Evolutionary conservation across 2,888 invertebrate genomes (phyloP).

Genomic region (Lasioglossum zephyrum): DNA sequence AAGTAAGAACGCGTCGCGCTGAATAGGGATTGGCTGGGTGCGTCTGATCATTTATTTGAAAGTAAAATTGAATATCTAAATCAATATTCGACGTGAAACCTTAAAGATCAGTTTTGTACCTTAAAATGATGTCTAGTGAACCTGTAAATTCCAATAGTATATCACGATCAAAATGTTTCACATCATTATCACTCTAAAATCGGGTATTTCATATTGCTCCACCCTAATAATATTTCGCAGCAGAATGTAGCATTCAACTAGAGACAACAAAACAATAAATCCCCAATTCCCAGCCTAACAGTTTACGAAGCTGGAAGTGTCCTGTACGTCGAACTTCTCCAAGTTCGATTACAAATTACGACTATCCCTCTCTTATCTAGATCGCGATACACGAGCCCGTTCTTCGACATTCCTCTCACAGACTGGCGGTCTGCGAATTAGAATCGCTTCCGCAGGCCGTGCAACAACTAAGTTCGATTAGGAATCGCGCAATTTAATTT

Average conservation of each 20-base stretch:
- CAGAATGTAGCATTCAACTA: neutral
- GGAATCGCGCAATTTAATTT: conserved; percentile 2
- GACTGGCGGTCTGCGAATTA: neutral
- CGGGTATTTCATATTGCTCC: no score
- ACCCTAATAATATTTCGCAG: neutral
- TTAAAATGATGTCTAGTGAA: no score
- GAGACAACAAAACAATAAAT: neutral
- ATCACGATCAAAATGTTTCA: no score
- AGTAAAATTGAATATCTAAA: no score
- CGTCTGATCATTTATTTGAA: neutral
- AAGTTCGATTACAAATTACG: conserved; percentile 2
- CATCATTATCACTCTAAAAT: no score
- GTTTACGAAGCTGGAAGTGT: neutral
- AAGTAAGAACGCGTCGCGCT: neutral
- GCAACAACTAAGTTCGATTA: conserved; percentile 15
- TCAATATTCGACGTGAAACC: no score
- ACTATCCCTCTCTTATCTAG: neutral
- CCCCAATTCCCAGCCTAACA: neutral
- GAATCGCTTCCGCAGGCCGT: neutral
- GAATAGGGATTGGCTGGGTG: neutral
- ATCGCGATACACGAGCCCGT: neutral
- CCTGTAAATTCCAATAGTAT: no score
- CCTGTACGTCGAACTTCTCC: neutral
- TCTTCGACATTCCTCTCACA: neutral
- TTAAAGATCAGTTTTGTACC: no score